phyloP scores from a whole-genome alignment of 2,113 vertebrate species.

The Actenoides hombroni region DNA sequence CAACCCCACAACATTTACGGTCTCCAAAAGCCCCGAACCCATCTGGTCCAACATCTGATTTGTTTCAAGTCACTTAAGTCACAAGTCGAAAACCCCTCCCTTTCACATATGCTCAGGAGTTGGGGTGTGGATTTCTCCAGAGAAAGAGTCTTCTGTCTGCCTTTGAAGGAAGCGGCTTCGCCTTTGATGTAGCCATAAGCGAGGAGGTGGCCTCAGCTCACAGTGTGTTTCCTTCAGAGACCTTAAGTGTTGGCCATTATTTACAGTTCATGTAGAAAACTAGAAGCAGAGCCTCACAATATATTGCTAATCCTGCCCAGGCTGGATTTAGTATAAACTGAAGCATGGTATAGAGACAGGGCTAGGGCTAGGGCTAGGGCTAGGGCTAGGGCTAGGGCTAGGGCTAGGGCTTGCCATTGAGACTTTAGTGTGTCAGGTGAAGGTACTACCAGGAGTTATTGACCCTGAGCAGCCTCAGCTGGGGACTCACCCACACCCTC shows the following conservation, averaged over 20 bases:
- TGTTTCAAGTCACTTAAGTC: conserved; percentile 59
- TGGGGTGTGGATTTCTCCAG: not conserved
- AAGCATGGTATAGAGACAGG: not conserved
- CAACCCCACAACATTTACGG: not conserved
- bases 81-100: conserved; percentile 1
- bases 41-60: conserved; percentile 67
- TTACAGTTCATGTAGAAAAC: conserved; percentile 12
- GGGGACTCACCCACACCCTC: not conserved
- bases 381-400: not conserved
- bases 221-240: not conserved
- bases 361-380: not conserved
- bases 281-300: not conserved
- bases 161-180: conserved; percentile 37
- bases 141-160: not conserved
- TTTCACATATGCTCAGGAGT: conserved; percentile 37
- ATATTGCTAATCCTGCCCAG: not conserved
- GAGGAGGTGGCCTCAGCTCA: not conserved
- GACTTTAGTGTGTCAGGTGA: not conserved
- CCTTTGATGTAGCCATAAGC: conserved; percentile 32
- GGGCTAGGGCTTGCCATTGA: not conserved
- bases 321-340: not conserved
- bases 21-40: conserved; percentile 2
- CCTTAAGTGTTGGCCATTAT: not conserved
- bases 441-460: not conserved
- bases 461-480: not conserved